These are phyloP conservation scores for Clistopyga incitator DNA, from an alignment of 2,888 invertebrate genomes.

Conservation along the genomic window DNA sequence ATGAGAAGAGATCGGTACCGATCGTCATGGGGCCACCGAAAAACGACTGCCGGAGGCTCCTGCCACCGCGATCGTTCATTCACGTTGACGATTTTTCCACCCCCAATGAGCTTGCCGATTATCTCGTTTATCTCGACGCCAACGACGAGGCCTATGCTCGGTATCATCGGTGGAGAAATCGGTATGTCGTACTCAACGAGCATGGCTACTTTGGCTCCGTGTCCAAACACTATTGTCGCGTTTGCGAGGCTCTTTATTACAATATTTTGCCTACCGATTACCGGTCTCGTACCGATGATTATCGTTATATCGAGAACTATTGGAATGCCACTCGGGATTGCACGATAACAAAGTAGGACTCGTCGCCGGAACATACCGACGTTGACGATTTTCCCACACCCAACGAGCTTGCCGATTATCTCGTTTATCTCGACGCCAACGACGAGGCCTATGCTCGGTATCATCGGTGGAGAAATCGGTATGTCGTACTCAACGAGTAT, in stretches of 20 bases:
- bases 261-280: constrained; percentile 81
- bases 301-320: constrained; percentile 82
- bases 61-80: constrained; percentile 88
- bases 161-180: constrained; percentile 87
- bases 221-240: constrained; percentile 87
- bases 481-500: constrained; percentile 87
- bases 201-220: constrained; percentile 88
- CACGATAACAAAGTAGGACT: too few species aligned
- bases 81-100: constrained; percentile 86
- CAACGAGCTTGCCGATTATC: constrained; percentile 85
- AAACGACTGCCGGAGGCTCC: constrained; percentile 84
- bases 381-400: constrained; percentile 86
- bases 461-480: constrained; percentile 87
- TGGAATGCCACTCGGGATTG: constrained; percentile 81
- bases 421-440: constrained; percentile 85
- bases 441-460: constrained; percentile 83
- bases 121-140: constrained; percentile 85
- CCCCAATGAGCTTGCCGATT: constrained; percentile 85
- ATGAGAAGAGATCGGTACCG: constrained; percentile 87
- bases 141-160: constrained; percentile 82
- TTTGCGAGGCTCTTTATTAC: constrained; percentile 89
- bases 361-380: too few species aligned
- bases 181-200: constrained; percentile 87
- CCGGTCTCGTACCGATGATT: constrained; percentile 69
- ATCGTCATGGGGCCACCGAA: constrained; percentile 87